Percentiles rank a stretch among this genome's conserved stretches.
These are phyloP conservation scores for Catharus minimus DNA, from an alignment of 2,113 vertebrate species.

Conservation along the genomic window DNA sequence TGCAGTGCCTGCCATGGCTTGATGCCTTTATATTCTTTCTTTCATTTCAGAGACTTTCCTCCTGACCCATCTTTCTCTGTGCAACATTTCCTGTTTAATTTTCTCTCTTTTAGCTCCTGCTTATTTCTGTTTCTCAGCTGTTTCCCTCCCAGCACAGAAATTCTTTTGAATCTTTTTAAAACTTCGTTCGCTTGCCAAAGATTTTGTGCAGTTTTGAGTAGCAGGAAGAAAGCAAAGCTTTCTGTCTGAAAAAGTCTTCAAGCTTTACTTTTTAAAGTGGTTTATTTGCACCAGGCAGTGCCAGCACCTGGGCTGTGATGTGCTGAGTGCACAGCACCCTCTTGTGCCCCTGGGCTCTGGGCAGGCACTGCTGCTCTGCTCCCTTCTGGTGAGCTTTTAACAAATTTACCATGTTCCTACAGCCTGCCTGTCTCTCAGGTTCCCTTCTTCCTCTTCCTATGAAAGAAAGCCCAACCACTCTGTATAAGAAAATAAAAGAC, in stretches of 20 bases:
- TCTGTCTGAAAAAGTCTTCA: not conserved
- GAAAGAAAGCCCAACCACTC: not conserved
- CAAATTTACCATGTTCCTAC: not conserved
- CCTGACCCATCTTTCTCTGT: not conserved
- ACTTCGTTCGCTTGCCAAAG: not conserved
- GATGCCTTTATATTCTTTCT: not conserved
- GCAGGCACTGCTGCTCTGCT: not conserved
- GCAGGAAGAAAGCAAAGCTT: not conserved
- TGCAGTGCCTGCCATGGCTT: not conserved
- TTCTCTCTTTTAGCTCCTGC: not conserved
- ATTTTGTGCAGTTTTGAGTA: not conserved
- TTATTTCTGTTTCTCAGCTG: not conserved
- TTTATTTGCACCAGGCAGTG: not conserved
- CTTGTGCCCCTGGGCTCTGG: constrained; percentile 3
- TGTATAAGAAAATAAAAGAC: not conserved
- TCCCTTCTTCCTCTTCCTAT: not conserved
- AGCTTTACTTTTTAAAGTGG: not conserved
- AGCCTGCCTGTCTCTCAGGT: not conserved
- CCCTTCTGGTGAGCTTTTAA: not conserved
- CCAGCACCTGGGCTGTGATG: not conserved
- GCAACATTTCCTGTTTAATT: not conserved
- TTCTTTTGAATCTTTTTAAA: not conserved
- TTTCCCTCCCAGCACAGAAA: not conserved
- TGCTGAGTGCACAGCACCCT: constrained; percentile 51
- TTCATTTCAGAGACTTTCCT: not conserved